phyloP scores from a whole-genome alignment of 2,797 vertebrate genomes.

The Tamandua tetradactyla region DNA sequence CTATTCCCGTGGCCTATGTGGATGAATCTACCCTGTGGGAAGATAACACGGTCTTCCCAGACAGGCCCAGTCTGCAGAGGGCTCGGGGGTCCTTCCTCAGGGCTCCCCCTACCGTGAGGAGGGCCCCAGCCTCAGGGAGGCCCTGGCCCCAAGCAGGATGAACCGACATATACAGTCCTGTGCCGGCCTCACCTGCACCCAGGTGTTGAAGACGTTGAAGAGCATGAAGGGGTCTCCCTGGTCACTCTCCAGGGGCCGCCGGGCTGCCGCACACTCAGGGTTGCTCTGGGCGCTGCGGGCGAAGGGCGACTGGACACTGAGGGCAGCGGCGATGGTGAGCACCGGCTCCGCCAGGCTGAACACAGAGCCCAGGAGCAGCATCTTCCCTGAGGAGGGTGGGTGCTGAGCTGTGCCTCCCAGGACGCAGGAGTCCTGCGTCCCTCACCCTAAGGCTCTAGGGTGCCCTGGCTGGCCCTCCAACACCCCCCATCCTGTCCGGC shows the following conservation, averaged over 20 bases:
- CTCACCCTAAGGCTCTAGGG: neutral
- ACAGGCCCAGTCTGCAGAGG: neutral
- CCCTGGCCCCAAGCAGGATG: fast-evolving
- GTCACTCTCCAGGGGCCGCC: conserved; percentile 91
- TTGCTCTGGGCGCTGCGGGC: conserved; percentile 88
- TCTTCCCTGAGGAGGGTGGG: conserved; percentile 88
- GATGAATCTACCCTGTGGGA: too few relatives aligned
- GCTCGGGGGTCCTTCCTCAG: neutral
- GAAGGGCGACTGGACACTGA: conserved; percentile 94
- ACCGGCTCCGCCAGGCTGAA: conserved; percentile 91
- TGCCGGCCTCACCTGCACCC: conserved; percentile 91
- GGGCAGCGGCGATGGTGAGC: conserved; percentile 89
- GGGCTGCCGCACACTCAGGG: conserved; percentile 87
- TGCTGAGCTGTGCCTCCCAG: neutral
- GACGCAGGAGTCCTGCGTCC: fast-evolving
- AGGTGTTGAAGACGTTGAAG: conserved; percentile 93
- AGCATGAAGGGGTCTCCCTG: conserved; percentile 95
- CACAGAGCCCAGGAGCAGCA: conserved; percentile 92
- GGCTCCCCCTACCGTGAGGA: fast-evolving
- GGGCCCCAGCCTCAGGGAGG: fast-evolving
- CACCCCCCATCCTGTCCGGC: fast-evolving
- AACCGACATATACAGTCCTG: too few relatives aligned
- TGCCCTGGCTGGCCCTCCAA: fast-evolving
- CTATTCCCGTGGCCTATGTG: neutral
- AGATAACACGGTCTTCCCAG: fast-evolving